A percentile compares a stretch with the other conserved stretches of the same genome.
Evolutionary conservation across 2,888 invertebrate species (phyloP).

Genomic region (Eilema sororculum): DNA sequence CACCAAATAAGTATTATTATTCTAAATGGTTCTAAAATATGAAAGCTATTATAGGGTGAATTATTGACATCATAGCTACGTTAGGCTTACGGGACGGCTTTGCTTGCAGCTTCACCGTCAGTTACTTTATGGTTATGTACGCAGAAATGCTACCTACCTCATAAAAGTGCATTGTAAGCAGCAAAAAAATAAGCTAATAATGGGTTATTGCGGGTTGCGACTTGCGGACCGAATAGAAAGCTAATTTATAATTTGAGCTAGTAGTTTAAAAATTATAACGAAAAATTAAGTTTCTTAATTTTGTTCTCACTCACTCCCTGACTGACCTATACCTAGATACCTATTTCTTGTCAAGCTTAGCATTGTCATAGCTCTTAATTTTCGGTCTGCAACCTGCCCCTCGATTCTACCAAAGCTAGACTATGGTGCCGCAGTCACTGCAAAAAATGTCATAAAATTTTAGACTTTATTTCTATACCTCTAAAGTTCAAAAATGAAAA

Average conservation of each 20-base stretch:
- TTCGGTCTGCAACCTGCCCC: background rate
- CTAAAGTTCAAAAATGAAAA: too few species aligned
- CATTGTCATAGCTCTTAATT: background rate
- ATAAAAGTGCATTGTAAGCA: background rate
- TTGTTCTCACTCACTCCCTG: too few species aligned
- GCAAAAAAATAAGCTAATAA: background rate
- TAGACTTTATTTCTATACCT: too few species aligned
- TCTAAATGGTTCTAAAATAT: background rate
- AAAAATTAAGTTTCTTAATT: too few species aligned
- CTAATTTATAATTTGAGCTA: too few species aligned
- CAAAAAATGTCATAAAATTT: too few species aligned
- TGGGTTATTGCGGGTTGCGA: background rate
- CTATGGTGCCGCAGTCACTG: too few species aligned
- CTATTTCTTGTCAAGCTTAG: background rate
- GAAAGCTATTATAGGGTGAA: background rate
- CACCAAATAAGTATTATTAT: too few species aligned
- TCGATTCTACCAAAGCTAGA: too few species aligned
- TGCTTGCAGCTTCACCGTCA: background rate
- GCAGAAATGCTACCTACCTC: background rate
- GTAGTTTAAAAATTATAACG: too few species aligned
- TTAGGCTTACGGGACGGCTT: background rate
- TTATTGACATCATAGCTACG: background rate
- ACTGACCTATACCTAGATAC: too few species aligned
- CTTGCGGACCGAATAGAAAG: background rate
- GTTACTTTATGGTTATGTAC: background rate